phyloP scores from a whole-genome alignment of 1,140 invertebrate species.

The Oryzaephilus surinamensis region DNA sequence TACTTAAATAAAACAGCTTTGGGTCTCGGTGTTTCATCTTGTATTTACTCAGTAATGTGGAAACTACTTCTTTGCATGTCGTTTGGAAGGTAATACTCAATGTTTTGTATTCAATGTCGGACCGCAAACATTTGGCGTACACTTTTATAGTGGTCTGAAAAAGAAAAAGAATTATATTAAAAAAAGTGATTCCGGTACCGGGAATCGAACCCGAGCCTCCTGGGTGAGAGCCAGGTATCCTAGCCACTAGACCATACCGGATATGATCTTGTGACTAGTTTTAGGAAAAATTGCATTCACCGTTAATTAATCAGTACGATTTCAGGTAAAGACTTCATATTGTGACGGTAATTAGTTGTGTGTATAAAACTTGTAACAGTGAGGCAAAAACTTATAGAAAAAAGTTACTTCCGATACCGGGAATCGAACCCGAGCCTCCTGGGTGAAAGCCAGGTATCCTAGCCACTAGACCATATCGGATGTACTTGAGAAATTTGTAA shows the following conservation, averaged over 20 bases:
- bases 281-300: no score
- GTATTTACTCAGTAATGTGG: slow-evolving; percentile 76
- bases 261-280: not conserved
- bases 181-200: slow-evolving; percentile 22
- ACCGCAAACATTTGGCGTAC: slow-evolving; percentile 73
- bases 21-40: slow-evolving; percentile 85
- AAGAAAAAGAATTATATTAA: slow-evolving; percentile 23
- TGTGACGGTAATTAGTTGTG: no score
- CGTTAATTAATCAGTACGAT: no score
- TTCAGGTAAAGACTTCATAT: no score
- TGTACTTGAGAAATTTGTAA: no score
- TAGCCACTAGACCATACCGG: slow-evolving; percentile 31
- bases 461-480: slow-evolving; percentile 33
- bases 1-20: slow-evolving; percentile 83
- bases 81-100: slow-evolving; percentile 76
- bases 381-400: no score
- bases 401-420: slow-evolving; percentile 25
- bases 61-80: slow-evolving; percentile 74
- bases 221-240: slow-evolving; percentile 31
- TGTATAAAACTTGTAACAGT: no score
- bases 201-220: slow-evolving; percentile 32
- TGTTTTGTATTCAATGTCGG: slow-evolving; percentile 91
- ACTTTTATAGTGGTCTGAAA: slow-evolving; percentile 82
- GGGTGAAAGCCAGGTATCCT: slow-evolving; percentile 32
- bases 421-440: slow-evolving; percentile 32